Base-by-base conservation (phyloP, 2,797 vertebrate species). In the Sternarchorhynchus goeldii region DNA sequence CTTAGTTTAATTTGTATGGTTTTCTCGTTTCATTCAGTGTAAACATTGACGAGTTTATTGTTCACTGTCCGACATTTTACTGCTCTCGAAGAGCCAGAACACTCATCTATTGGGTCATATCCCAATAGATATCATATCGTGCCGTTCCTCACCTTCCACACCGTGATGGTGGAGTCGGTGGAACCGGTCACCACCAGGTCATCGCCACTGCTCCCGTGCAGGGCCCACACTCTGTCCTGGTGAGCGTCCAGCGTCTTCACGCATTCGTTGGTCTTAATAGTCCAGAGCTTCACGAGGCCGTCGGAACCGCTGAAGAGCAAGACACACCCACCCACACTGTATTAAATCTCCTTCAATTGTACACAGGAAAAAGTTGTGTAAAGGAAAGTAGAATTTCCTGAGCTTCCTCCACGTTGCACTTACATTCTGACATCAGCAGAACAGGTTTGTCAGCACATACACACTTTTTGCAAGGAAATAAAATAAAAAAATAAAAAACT, bases 251-350 rank as follows among this genome's bases (percentile, higher is more conserved):
- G 77, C 0, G 98, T 99, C 88, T 94, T 95, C 81, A 98, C 94
- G 5, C 97, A 99, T 86, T 98, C 97, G 0, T 98, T 98, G 56
- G 91, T 96, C 88, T 99, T 99, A 82, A 99, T 97, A 64, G 97
- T 99, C 98, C 98, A 99, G 34, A 99, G 94, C 81, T 99, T 99
- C 32, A 99, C 78, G 7, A 99, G 94, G 16, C 98, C 98, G 0
- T 99, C 97, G 0, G 97, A 97, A 34, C 96, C 98, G 0, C 98
- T 99, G 86, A 14, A 59, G 77, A 70, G 32, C n/a, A 67, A 50
- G 45, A 50, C 4, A 0, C 3, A 32, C 45, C 4, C 25, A 50
- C 8, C 6, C 5, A 66, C 6, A 66, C 12, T 21, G 2, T 36
- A 62, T 45, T 45, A 29, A 73, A 17, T 12, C 56, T 41, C 18